These are phyloP conservation scores for Laticauda laticaudata DNA, from an alignment of 2,113 vertebrate genomes.

Conservation along the genomic window DNA sequence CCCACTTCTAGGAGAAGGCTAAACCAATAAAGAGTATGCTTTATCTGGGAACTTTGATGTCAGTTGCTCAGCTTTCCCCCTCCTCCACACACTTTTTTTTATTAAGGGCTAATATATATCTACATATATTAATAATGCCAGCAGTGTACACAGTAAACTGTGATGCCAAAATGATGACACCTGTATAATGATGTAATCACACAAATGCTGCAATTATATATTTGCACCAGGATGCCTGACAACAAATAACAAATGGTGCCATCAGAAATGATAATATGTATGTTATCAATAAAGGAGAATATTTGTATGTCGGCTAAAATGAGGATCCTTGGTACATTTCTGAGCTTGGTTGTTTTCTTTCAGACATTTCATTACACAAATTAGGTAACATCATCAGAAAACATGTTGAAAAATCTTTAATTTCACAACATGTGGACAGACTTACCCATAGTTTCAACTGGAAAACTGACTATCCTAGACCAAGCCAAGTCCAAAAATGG, in stretches of 20 bases:
- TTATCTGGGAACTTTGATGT: background rate
- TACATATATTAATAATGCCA: background rate
- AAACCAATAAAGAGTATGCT: background rate
- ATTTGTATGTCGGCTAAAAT: background rate
- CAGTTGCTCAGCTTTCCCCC: background rate
- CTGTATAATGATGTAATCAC: background rate
- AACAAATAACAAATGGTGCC: background rate
- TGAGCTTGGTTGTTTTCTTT: background rate
- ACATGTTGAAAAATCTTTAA: background rate
- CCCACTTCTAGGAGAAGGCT: background rate
- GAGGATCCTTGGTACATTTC: background rate
- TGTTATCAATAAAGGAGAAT: background rate
- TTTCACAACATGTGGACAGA: background rate
- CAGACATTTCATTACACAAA: background rate
- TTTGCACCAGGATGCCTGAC: background rate
- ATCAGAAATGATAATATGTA: background rate
- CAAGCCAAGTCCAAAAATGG: background rate
- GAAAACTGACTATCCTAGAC: background rate
- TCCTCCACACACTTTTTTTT: background rate
- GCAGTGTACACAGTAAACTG: background rate
- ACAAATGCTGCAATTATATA: background rate
- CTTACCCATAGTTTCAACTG: background rate
- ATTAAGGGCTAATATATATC: background rate
- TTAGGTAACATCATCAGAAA: background rate
- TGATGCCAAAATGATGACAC: background rate